phyloP scores from a whole-genome alignment of 2,888 invertebrate genomes.

The Scrobipalpa costella region DNA sequence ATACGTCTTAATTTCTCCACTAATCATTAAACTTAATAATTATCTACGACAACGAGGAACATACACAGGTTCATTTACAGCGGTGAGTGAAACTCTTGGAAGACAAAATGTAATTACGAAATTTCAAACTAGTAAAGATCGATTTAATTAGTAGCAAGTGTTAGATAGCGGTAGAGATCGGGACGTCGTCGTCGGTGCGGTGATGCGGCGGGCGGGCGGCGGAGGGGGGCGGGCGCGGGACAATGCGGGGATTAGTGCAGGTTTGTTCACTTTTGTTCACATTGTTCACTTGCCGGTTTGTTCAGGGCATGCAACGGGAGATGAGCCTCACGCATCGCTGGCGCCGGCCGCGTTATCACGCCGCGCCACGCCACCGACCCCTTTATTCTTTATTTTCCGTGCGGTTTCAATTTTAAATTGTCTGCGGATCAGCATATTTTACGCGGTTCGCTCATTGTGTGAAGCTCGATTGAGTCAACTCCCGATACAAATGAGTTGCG shows the following conservation, averaged over 20 bases:
- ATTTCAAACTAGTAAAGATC: too few relatives aligned
- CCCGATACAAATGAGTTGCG: constrained; percentile 59
- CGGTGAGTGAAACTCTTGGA: too few relatives aligned
- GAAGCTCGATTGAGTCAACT: constrained; percentile 60
- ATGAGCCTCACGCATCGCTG: constrained; percentile 58
- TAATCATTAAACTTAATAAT: too few relatives aligned
- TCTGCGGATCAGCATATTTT: constrained; percentile 75
- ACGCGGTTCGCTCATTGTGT: constrained; percentile 52
- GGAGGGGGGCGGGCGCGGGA: constrained; percentile 34
- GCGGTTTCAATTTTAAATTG: constrained; percentile 67
- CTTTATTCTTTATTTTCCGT: constrained; percentile 61
- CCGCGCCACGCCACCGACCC: constrained; percentile 63
- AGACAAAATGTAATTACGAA: too few relatives aligned
- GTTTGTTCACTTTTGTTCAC: constrained; percentile 55
- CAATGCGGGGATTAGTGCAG: constrained; percentile 70
- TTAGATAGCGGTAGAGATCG: background rate
- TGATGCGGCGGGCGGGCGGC: constrained; percentile 18
- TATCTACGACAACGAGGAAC: too few relatives aligned
- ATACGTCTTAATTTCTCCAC: too few relatives aligned
- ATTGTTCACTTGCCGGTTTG: constrained; percentile 58
- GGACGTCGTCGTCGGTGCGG: background rate
- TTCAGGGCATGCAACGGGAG: constrained; percentile 54
- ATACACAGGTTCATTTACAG: too few relatives aligned
- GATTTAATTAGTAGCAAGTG: constrained; percentile 12
- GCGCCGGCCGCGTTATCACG: constrained; percentile 61